A percentile compares a stretch with the other conserved stretches of the same genome.
These are phyloP conservation scores for Craterocephalus amniculus DNA, from an alignment of 2,797 vertebrate species.

Conservation along the genomic window DNA sequence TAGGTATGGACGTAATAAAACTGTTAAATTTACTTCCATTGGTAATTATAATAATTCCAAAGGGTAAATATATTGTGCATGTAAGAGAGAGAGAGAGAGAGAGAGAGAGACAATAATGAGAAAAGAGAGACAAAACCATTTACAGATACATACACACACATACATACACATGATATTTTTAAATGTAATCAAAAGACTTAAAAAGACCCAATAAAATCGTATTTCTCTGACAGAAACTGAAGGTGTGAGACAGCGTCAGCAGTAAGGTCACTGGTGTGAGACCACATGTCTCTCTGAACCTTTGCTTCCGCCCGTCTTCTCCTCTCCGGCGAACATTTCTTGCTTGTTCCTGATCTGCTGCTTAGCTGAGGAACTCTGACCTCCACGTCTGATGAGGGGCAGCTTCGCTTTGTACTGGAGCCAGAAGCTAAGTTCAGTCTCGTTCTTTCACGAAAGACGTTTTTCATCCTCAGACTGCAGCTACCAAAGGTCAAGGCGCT, in stretches of 20 bases:
- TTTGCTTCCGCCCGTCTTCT: slow-evolving; percentile 40
- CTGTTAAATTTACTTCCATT: too few relatives aligned
- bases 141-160: too few relatives aligned
- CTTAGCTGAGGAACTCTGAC: slow-evolving; percentile 30
- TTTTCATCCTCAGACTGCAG: slow-evolving; percentile 15
- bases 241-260: neutral
- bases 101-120: too few relatives aligned
- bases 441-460: slow-evolving; percentile 28
- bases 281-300: slow-evolving; percentile 29
- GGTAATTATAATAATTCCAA: too few relatives aligned
- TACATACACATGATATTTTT: too few relatives aligned
- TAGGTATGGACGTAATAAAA: too few relatives aligned
- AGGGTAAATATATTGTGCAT: too few relatives aligned
- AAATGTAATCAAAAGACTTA: neutral
- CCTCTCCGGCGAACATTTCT: slow-evolving; percentile 33
- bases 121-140: too few relatives aligned
- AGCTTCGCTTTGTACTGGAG: slow-evolving; percentile 43
- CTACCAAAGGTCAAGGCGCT: slow-evolving; percentile 27
- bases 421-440: slow-evolving; percentile 46
- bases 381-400: slow-evolving; percentile 25
- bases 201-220: neutral
- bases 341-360: slow-evolving; percentile 57
- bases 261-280: neutral
- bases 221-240: neutral
- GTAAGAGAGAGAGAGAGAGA: too few relatives aligned